Evolutionary conservation across 1,140 invertebrate species (phyloP).

Genomic region (Dinoponera quadriceps): DNA sequence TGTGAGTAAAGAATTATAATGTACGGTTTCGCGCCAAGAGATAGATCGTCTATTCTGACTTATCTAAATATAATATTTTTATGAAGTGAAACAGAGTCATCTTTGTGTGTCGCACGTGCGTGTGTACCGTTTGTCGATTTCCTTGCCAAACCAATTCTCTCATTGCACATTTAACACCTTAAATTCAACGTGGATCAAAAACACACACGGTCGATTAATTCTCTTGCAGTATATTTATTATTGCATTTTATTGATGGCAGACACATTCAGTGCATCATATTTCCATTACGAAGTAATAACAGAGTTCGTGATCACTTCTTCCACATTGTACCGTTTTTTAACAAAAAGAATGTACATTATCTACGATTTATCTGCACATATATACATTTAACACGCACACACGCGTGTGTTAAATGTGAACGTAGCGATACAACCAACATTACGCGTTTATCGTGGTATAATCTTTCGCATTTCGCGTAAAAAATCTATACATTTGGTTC

Average conservation of each 20-base stretch:
- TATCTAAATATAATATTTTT: conserved; percentile 79
- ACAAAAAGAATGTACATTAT: conserved; percentile 28
- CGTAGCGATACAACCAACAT: conserved; percentile 1
- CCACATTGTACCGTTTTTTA: conserved; percentile 26
- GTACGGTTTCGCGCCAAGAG: conserved; percentile 74
- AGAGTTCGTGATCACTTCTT: background rate
- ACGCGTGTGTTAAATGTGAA: background rate
- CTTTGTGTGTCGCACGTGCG: background rate
- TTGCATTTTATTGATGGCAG: background rate
- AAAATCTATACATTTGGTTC: conserved; percentile 2
- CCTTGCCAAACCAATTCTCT: conserved; percentile 2
- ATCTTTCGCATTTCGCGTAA: background rate
- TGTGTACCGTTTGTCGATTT: conserved; percentile 5
- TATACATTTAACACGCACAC: background rate
- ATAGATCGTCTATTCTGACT: conserved; percentile 78
- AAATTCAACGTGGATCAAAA: background rate
- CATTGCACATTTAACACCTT: background rate
- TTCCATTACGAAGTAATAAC: background rate
- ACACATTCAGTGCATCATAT: conserved; percentile 6
- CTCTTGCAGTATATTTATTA: conserved; percentile 30
- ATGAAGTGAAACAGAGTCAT: conserved; percentile 64
- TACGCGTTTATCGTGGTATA: background rate
- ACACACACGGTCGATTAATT: background rate
- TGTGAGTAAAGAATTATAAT: conserved; percentile 68
- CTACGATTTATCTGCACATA: conserved; percentile 4